A percentile compares a stretch with the other conserved stretches of the same genome.
phyloP scores from a whole-genome alignment of 2,797 vertebrate genomes.

The Platalea minor region DNA sequence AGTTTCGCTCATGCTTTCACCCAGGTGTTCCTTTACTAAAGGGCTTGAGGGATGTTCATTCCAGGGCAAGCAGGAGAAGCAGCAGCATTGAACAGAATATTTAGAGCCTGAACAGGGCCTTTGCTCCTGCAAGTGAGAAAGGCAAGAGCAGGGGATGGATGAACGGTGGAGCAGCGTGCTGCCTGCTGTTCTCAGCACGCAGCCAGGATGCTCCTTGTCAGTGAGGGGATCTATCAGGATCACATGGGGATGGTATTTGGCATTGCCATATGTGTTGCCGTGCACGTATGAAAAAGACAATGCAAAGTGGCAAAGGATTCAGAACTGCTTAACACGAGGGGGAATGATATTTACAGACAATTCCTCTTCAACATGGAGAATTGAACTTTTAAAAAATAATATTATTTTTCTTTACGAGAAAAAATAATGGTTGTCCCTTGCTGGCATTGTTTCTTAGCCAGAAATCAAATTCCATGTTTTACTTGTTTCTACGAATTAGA shows the following conservation, averaged over 20 bases:
- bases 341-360: background rate
- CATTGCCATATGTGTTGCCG: fast-evolving
- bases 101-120: background rate
- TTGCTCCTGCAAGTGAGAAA: background rate
- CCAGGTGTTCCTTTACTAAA: background rate
- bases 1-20: background rate
- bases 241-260: background rate
- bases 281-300: background rate
- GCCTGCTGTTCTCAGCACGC: background rate
- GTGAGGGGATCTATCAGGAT: background rate
- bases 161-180: background rate
- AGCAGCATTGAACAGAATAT: background rate
- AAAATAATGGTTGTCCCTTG: background rate
- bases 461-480: background rate
- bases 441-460: background rate
- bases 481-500: background rate
- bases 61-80: background rate
- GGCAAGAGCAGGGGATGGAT: background rate
- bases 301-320: background rate
- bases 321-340: background rate
- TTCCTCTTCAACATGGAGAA: background rate
- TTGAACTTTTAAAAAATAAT: background rate
- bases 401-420: background rate
- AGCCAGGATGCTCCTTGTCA: background rate
- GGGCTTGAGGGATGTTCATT: background rate